Evolutionary conservation across 2,888 invertebrate species (phyloP).

Genomic region (Pristionchus arcanus): DNA sequence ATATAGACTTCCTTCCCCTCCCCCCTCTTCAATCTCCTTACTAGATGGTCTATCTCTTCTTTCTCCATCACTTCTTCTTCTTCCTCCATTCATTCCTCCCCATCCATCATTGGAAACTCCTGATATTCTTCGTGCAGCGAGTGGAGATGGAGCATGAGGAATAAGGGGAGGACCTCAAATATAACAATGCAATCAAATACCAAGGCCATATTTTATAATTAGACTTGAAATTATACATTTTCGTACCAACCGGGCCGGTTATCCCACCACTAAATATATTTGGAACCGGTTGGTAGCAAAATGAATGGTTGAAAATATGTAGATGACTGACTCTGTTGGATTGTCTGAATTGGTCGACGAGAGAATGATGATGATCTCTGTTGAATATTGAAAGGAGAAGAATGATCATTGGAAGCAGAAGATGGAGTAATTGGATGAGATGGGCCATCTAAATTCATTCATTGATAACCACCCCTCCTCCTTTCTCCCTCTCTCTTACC

Average conservation of each 20-base stretch:
- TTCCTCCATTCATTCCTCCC: conserved; percentile 23
- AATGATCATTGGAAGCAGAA: background rate
- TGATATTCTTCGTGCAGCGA: background rate
- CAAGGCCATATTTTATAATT: no score
- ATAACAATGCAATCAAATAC: background rate
- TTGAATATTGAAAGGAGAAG: background rate
- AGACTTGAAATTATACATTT: no score
- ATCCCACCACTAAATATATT: no score
- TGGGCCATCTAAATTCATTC: background rate
- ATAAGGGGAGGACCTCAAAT: conserved; percentile 18
- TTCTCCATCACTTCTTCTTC: conserved; percentile 46
- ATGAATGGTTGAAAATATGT: no score
- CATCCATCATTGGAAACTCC: conserved; percentile 10
- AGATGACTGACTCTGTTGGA: background rate
- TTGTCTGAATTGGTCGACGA: background rate
- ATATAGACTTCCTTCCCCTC: background rate
- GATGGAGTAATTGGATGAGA: background rate
- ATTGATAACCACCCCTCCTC: background rate
- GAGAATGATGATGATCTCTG: conserved; percentile 1
- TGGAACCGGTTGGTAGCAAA: no score
- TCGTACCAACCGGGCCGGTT: no score
- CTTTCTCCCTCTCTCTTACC: background rate
- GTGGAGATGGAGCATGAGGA: conserved; percentile 40
- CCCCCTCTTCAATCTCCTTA: background rate
- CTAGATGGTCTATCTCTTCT: conserved; percentile 10